A percentile compares a stretch with the other conserved stretches of the same genome.
Conservation (phyloP, 2,113 vertebrate species). For the Mionectes macconnelli region DNA sequence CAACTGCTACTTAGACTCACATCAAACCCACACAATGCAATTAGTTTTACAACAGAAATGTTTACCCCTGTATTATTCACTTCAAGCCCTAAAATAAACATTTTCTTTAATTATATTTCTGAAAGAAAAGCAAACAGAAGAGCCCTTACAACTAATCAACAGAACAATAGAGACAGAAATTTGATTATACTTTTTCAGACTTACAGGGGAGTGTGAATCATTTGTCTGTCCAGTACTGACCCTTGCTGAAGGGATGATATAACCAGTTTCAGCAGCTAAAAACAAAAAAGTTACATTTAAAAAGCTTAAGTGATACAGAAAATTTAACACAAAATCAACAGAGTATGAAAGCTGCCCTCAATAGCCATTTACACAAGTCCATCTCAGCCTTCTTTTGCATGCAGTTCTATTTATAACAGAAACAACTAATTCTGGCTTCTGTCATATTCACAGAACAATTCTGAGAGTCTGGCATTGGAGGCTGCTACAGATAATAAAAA, state of each 20-base stretch:
- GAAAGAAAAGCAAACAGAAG: not conserved
- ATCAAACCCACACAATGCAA: slow-evolving; percentile 1
- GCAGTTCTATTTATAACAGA: not conserved
- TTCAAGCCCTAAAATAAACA: not conserved
- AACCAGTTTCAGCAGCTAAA: slow-evolving; percentile 71
- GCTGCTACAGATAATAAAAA: not conserved
- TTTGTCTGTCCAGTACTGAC: slow-evolving; percentile 62
- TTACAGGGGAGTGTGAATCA: slow-evolving; percentile 72
- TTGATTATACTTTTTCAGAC: slow-evolving; percentile 44
- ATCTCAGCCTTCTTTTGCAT: not conserved
- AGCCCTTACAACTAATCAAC: not conserved
- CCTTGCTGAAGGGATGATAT: slow-evolving; percentile 51
- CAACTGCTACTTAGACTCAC: slow-evolving; percentile 18
- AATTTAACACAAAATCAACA: not conserved
- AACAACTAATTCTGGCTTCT: not conserved
- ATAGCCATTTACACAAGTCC: not conserved
- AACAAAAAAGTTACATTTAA: slow-evolving; percentile 15
- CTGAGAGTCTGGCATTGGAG: not conserved
- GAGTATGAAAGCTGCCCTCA: not conserved
- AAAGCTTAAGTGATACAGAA: not conserved
- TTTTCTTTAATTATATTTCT: too few species aligned
- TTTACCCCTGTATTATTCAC: not conserved
- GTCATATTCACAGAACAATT: not conserved
- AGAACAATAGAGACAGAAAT: not conserved
- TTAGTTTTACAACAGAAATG: slow-evolving; percentile 9